Conservation (phyloP, 2,888 invertebrate species). For the Drosophila phalerata region DNA sequence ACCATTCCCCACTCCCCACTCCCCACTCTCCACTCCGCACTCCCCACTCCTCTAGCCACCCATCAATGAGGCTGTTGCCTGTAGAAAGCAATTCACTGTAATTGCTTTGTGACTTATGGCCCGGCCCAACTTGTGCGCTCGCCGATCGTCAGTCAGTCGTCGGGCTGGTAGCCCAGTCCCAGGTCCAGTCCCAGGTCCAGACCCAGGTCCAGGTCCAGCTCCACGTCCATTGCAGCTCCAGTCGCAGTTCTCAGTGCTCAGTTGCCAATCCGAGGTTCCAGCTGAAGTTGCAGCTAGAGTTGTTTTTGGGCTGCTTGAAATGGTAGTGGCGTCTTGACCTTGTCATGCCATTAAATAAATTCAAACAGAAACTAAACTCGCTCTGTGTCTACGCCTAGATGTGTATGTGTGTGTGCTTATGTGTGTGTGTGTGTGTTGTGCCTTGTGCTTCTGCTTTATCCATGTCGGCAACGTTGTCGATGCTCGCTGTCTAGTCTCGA, state of each 20-base stretch:
- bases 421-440: background rate
- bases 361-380: conserved; percentile 75
- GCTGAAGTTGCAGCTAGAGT: conserved; percentile 13
- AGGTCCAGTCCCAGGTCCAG: background rate
- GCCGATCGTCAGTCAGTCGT: conserved; percentile 48
- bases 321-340: conserved; percentile 81
- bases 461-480: conserved; percentile 32
- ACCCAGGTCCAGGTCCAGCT: background rate
- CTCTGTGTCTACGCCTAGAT: conserved; percentile 11
- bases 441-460: conserved; percentile 9
- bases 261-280: background rate
- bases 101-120: conserved; percentile 83
- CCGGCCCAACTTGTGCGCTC: conserved; percentile 76
- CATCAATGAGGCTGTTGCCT: conserved; percentile 15
- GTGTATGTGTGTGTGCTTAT: background rate
- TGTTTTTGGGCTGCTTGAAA: conserved; percentile 41
- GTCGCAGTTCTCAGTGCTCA: background rate
- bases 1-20: background rate
- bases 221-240: background rate
- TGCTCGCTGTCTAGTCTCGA: conserved; percentile 23
- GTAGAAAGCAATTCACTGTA: conserved; percentile 81
- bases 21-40: background rate
- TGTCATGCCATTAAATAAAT: conserved; percentile 81
- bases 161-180: conserved; percentile 57
- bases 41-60: background rate